Evolutionary conservation across 2,113 vertebrate genomes (phyloP).

Genomic region (Hystrix brachyura): DNA sequence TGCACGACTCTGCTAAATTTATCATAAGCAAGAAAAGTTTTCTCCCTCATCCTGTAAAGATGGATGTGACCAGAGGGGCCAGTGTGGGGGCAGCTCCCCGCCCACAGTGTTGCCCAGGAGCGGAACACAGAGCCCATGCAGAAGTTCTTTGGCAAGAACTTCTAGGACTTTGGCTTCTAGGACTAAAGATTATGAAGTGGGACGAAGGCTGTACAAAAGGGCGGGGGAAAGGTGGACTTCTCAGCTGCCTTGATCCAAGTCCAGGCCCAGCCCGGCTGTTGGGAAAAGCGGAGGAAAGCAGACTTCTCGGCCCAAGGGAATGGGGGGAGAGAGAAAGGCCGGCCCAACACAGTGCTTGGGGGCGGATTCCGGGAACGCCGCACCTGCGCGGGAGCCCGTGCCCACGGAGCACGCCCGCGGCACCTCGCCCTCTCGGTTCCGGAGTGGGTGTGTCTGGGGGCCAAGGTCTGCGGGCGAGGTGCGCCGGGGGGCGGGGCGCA

Average conservation of each 20-base stretch:
- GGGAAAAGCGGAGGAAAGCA: not conserved
- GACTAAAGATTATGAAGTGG: not conserved
- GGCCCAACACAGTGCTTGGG: not conserved
- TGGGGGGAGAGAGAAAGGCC: not conserved
- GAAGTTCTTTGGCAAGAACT: not conserved
- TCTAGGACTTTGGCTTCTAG: too few species aligned
- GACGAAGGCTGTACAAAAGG: not conserved
- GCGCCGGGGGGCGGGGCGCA: constrained; percentile 78
- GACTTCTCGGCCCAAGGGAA: not conserved
- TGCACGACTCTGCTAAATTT: constrained; percentile 52
- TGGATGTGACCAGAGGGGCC: not conserved
- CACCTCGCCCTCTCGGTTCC: not conserved
- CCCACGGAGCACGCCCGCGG: not conserved
- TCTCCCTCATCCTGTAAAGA: not conserved
- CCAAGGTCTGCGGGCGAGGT: constrained; percentile 46
- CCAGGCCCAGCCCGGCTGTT: not conserved
- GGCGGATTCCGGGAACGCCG: not conserved
- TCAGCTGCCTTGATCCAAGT: not conserved
- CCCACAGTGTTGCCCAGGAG: not conserved
- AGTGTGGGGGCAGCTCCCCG: not conserved
- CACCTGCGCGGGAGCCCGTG: not conserved
- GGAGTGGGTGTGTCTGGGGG: not conserved
- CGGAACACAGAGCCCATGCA: not conserved
- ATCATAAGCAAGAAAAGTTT: not conserved
- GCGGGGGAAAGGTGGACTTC: not conserved